Percentiles rank a stretch among this genome's conserved stretches.
phyloP scores from a whole-genome alignment of 2,888 invertebrate genomes.

The Trissoscelio sp. region DNA sequence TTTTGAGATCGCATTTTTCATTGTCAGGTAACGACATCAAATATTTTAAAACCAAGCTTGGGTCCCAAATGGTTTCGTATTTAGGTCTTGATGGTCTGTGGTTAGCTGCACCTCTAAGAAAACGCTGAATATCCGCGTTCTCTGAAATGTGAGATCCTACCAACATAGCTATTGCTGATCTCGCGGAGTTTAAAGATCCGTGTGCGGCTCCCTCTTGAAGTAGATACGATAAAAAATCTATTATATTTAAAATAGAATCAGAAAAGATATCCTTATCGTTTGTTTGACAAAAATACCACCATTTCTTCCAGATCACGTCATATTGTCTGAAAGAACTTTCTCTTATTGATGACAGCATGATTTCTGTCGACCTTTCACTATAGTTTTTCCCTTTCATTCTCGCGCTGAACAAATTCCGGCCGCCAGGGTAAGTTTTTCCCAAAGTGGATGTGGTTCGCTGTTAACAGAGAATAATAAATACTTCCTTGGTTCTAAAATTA shows the following conservation, averaged over 20 bases:
- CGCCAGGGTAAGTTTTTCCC: slow-evolving; percentile 45
- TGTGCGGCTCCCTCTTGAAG: slow-evolving; percentile 56
- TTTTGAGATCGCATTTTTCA: slow-evolving; percentile 45
- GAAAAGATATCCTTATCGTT: slow-evolving; percentile 33
- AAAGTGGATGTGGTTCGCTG: slow-evolving; percentile 37
- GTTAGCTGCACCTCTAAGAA: slow-evolving; percentile 71
- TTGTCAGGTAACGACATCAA: slow-evolving; percentile 37
- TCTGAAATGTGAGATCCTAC: slow-evolving; percentile 55
- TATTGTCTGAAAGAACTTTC: slow-evolving; percentile 16
- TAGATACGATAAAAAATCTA: slow-evolving; percentile 47
- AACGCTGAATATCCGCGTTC: slow-evolving; percentile 66
- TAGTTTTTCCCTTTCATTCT: slow-evolving; percentile 16
- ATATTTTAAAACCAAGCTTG: slow-evolving; percentile 70
- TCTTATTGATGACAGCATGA: slow-evolving; percentile 3
- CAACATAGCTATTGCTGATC: slow-evolving; percentile 65
- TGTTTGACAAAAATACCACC: slow-evolving; percentile 56
- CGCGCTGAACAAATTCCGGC: slow-evolving; percentile 24
- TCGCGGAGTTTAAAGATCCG: slow-evolving; percentile 55
- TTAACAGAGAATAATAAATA: slow-evolving; percentile 25
- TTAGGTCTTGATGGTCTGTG: slow-evolving; percentile 69
- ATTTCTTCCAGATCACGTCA: slow-evolving; percentile 42
- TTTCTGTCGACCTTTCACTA: not conserved
- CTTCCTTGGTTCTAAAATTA: slow-evolving; percentile 29
- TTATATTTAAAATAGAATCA: slow-evolving; percentile 25
- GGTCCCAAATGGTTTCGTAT: slow-evolving; percentile 73